Evolutionary conservation across 2,113 vertebrate species (phyloP).

Genomic region (Aepyceros melampus): DNA sequence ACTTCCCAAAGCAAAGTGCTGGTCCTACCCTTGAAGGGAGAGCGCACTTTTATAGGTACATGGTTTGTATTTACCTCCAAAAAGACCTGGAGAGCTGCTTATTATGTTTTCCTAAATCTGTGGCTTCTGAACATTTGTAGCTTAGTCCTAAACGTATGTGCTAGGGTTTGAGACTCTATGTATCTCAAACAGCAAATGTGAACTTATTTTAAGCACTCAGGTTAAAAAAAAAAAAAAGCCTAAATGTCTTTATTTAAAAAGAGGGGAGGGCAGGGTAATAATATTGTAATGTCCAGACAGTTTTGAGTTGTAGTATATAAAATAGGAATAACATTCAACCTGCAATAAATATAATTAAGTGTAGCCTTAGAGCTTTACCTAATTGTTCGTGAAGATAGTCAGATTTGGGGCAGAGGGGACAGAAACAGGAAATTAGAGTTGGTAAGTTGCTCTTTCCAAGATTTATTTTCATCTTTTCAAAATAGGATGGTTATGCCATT

Average conservation of each 20-base stretch:
- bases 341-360: background rate
- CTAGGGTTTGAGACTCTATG: background rate
- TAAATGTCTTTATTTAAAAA: background rate
- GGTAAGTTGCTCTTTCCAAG: background rate
- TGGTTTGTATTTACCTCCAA: background rate
- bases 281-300: background rate
- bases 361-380: background rate
- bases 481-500: background rate
- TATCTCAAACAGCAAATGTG: background rate
- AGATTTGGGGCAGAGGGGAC: background rate
- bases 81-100: background rate
- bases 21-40: background rate
- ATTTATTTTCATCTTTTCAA: slow-evolving; percentile 14
- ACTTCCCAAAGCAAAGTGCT: slow-evolving; percentile 11
- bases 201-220: background rate
- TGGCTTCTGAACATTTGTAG: background rate
- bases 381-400: slow-evolving; percentile 2
- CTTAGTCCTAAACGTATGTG: background rate
- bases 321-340: background rate
- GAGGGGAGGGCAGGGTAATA: background rate
- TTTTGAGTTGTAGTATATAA: background rate
- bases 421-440: background rate
- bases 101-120: background rate
- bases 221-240: background rate
- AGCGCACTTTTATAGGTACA: background rate